These are phyloP conservation scores for Shargacucullia verbasci DNA, from an alignment of 2,888 invertebrate species.

Conservation along the genomic window DNA sequence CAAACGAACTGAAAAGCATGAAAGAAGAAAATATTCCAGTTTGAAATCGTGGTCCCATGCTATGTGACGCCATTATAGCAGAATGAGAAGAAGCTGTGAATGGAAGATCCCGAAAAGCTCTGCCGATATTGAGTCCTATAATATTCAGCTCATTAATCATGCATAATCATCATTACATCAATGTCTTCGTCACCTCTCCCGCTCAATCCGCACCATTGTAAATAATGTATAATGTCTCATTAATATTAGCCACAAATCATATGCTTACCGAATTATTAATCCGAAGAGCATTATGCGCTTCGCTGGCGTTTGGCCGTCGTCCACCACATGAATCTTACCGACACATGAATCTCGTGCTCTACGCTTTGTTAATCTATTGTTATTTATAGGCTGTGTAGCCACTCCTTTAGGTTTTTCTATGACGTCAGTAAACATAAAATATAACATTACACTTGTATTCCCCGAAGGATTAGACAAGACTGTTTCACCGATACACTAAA, in stretches of 20 bases:
- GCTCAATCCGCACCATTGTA: slow-evolving; percentile 40
- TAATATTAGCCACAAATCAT: slow-evolving; percentile 69
- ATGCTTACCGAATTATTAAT: slow-evolving; percentile 77
- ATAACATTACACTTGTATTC: no score
- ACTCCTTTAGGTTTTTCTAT: slow-evolving; percentile 5
- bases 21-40: no score
- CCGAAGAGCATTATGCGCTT: slow-evolving; percentile 72
- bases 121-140: background rate
- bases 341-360: slow-evolving; percentile 65
- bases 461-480: no score
- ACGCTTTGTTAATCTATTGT: slow-evolving; percentile 78
- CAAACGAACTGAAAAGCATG: no score
- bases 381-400: slow-evolving; percentile 73
- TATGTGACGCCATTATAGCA: no score
- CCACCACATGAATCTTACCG: slow-evolving; percentile 75
- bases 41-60: no score
- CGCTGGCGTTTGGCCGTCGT: slow-evolving; percentile 76
- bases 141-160: slow-evolving; percentile 28
- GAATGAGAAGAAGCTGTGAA: no score
- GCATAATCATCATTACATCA: slow-evolving; percentile 29
- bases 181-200: slow-evolving; percentile 42
- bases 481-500: no score
- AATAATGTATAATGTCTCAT: slow-evolving; percentile 58
- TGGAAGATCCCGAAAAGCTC: no score
- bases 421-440: background rate